These are phyloP conservation scores for Gymnodraco acuticeps DNA, from an alignment of 2,797 vertebrate genomes.

Conservation along the genomic window DNA sequence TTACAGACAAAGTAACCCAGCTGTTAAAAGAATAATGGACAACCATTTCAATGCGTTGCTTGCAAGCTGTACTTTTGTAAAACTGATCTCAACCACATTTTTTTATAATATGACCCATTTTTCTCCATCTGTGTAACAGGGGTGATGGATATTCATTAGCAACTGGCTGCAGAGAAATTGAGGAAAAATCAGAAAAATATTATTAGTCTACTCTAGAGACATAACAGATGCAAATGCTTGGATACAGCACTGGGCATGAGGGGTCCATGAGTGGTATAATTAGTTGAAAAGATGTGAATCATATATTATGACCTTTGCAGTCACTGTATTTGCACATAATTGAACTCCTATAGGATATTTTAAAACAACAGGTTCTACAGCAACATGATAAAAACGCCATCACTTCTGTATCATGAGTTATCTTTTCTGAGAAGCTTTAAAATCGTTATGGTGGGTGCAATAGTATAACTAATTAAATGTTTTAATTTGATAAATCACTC, in stretches of 20 bases:
- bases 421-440: too few species aligned
- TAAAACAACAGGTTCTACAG: neutral
- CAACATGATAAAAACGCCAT: constrained; percentile 4
- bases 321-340: constrained; percentile 19
- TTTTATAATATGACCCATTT: constrained; percentile 17
- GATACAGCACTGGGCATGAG: neutral
- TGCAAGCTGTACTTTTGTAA: constrained; percentile 12
- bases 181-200: neutral
- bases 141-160: neutral
- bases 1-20: constrained; percentile 12
- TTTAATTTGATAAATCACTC: too few species aligned
- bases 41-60: neutral
- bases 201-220: neutral
- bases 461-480: too few species aligned
- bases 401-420: too few species aligned
- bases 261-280: constrained; percentile 36
- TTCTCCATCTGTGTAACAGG: neutral
- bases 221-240: constrained; percentile 3
- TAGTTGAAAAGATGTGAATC: constrained; percentile 37
- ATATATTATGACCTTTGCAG: constrained; percentile 25
- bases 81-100: neutral
- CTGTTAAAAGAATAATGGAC: neutral
- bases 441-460: too few species aligned
- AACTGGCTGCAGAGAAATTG: constrained; percentile 1
- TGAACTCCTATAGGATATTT: constrained; percentile 8